A percentile compares a stretch with the other conserved stretches of the same genome.
phyloP scores from a whole-genome alignment of 2,888 invertebrate species.

The Mystacides longicornis region DNA sequence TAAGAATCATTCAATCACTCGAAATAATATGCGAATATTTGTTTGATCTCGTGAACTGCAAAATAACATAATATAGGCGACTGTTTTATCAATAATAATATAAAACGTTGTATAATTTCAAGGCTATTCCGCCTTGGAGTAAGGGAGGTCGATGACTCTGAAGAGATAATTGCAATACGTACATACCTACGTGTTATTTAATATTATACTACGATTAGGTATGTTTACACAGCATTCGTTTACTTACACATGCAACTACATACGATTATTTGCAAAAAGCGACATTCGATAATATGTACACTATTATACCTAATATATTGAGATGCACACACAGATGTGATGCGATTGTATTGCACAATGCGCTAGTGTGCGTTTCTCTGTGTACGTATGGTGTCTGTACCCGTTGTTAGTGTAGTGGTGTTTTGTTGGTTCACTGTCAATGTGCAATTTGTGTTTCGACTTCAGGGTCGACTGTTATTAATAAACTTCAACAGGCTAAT shows the following conservation, averaged over 20 bases:
- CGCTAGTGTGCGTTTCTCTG: not conserved
- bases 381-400: not conserved
- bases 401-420: no score
- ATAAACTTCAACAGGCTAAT: not conserved
- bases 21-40: no score
- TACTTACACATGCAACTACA: not conserved
- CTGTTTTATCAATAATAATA: no score
- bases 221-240: not conserved
- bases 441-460: constrained; percentile 1
- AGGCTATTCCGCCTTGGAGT: constrained; percentile 23
- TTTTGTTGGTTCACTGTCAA: not conserved
- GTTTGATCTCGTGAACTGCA: constrained; percentile 19
- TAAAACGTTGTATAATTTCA: constrained; percentile 9
- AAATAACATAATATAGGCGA: no score
- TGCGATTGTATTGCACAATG: not conserved
- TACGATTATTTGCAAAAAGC: not conserved
- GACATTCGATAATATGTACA: no score
- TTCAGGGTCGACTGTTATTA: not conserved
- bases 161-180: constrained; percentile 25
- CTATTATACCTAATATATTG: no score
- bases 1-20: no score
- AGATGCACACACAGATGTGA: not conserved
- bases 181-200: constrained; percentile 5
- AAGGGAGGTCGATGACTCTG: constrained; percentile 24
- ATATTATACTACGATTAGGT: not conserved